A percentile compares a stretch with the other conserved stretches of the same genome.
These are phyloP conservation scores for Perizoma flavofasciatum DNA, from an alignment of 2,888 invertebrate genomes.

Conservation along the genomic window DNA sequence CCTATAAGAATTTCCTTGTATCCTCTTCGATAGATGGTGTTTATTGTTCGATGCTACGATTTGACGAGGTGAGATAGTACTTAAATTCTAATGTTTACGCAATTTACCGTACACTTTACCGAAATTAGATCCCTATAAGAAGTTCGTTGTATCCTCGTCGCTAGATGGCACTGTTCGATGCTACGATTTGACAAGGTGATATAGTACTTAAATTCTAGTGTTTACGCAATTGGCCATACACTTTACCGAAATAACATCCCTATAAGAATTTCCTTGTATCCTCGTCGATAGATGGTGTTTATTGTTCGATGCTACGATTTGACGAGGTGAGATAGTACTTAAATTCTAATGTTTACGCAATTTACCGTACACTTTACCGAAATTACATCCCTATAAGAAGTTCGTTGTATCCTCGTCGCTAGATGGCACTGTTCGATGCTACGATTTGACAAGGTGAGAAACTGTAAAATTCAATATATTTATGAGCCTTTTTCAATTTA, in stretches of 20 bases:
- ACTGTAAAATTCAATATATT: too few species aligned
- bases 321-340: conserved; percentile 84
- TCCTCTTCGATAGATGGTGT: conserved; percentile 99
- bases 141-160: conserved; percentile 96
- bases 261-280: conserved; percentile 94
- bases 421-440: conserved; percentile 99
- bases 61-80: conserved; percentile 86
- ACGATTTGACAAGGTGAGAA: conserved; percentile 93
- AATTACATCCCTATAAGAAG: conserved; percentile 78
- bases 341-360: too few species aligned
- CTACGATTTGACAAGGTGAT: conserved; percentile 94
- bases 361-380: too few species aligned
- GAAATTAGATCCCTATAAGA: conserved; percentile 68
- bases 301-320: conserved; percentile 98
- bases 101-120: too few species aligned
- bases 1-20: conserved; percentile 90
- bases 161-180: conserved; percentile 99
- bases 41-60: conserved; percentile 97
- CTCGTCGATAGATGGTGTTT: conserved; percentile 97
- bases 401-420: conserved; percentile 96
- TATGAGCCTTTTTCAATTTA: too few species aligned
- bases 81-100: too few species aligned
- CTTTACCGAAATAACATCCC: too few species aligned
- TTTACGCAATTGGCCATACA: too few species aligned
- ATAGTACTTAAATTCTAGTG: conserved; percentile 6